Conservation (phyloP, 2,888 invertebrate species). For the Stramonita haemastoma region DNA sequence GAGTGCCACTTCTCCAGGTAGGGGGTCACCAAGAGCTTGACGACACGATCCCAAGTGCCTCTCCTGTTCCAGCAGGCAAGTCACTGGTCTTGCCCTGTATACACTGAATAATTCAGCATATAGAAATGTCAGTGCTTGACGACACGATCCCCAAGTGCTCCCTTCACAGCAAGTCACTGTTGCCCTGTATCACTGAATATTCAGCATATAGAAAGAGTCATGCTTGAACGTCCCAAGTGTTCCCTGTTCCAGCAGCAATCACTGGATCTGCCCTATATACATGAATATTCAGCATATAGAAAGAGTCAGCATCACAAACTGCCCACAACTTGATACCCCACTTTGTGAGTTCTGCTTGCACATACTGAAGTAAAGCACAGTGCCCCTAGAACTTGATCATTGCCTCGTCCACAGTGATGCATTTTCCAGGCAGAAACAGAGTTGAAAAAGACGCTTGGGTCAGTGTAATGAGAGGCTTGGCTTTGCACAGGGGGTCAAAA, state of each 20-base stretch:
- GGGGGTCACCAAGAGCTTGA: neutral
- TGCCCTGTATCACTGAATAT: too few relatives aligned
- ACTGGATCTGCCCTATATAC: too few relatives aligned
- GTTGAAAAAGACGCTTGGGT: neutral
- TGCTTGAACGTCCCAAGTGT: too few relatives aligned
- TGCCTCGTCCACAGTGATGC: neutral
- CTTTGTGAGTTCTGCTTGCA: neutral
- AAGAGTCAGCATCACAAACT: neutral
- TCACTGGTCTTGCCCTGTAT: neutral
- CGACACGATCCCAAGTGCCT: neutral
- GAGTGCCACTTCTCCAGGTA: neutral
- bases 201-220: too few relatives aligned
- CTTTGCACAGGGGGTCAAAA: neutral
- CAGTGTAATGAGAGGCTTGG: neutral
- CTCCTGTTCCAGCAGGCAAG: neutral
- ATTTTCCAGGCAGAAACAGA: neutral
- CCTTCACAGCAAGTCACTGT: too few relatives aligned
- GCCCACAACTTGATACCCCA: constrained; percentile 17
- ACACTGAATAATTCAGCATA: constrained; percentile 7
- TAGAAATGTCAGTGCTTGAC: too few relatives aligned
- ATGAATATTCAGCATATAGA: too few relatives aligned
- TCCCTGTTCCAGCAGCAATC: too few relatives aligned
- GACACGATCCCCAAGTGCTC: too few relatives aligned
- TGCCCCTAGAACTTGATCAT: neutral
- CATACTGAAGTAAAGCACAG: neutral